Conservation (phyloP, 2,113 vertebrate genomes). For the Vulpes vulpes region DNA sequence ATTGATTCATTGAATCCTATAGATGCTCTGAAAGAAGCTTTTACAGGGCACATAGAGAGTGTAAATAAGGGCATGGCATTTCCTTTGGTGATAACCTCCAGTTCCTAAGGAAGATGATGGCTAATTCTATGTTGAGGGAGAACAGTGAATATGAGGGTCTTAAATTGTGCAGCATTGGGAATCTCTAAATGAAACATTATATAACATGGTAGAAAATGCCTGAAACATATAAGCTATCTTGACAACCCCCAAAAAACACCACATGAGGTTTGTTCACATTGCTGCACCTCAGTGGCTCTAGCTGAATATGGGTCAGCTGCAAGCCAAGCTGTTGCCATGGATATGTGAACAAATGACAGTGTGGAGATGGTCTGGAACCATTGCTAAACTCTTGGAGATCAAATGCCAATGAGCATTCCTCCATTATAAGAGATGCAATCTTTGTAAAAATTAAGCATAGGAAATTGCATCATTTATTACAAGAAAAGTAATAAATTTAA, state of each 20-base stretch:
- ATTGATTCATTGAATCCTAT: background rate
- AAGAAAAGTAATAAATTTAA: background rate
- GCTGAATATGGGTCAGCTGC: background rate
- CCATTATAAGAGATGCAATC: background rate
- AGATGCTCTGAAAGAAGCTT: background rate
- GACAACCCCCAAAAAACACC: background rate
- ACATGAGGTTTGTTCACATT: background rate
- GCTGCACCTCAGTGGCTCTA: rapidly evolving
- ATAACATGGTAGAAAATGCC: background rate
- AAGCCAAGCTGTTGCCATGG: background rate
- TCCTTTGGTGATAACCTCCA: background rate
- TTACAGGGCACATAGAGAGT: background rate
- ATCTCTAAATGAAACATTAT: background rate
- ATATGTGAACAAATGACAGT: background rate
- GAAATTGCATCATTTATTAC: background rate
- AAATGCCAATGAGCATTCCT: background rate
- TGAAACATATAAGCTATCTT: background rate
- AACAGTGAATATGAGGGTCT: background rate
- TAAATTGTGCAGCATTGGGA: background rate
- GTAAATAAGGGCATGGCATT: background rate
- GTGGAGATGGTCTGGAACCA: background rate
- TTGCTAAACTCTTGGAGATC: background rate
- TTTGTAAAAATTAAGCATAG: background rate
- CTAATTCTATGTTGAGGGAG: background rate
- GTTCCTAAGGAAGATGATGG: background rate